phyloP scores from a whole-genome alignment of 1,140 invertebrate species.

The Psilanteris sp. region DNA sequence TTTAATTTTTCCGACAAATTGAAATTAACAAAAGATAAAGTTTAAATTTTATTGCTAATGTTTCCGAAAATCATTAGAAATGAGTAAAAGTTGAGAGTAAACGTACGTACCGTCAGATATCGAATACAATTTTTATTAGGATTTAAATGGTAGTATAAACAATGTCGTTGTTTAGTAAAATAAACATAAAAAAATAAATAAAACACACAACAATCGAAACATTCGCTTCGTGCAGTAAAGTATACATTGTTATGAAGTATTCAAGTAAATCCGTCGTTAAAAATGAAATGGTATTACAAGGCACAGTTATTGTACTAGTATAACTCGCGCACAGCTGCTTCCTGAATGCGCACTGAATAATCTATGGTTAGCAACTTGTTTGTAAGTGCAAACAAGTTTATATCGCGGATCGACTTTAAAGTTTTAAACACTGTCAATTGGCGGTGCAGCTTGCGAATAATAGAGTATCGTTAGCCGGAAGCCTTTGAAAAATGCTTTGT shows the following conservation, averaged over 20 bases:
- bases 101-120: too few relatives aligned
- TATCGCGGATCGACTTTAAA: constrained; percentile 7
- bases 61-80: too few relatives aligned
- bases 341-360: constrained; percentile 7
- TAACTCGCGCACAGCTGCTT: not conserved
- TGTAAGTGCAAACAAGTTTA: constrained; percentile 15
- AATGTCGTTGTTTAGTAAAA: too few relatives aligned
- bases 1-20: too few relatives aligned
- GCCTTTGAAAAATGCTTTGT: constrained; percentile 42
- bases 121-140: too few relatives aligned
- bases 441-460: constrained; percentile 15
- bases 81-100: too few relatives aligned
- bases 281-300: constrained; percentile 4
- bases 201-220: too few relatives aligned
- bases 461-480: constrained; percentile 28
- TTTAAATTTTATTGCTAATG: too few relatives aligned
- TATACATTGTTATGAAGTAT: not conserved
- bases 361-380: constrained; percentile 16
- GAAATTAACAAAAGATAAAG: too few relatives aligned
- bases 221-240: too few relatives aligned
- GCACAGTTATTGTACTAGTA: not conserved
- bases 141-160: too few relatives aligned
- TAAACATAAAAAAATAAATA: too few relatives aligned
- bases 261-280: not conserved
- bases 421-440: constrained; percentile 21